phyloP scores from a whole-genome alignment of 1,140 invertebrate genomes.

The Drosophila varians region DNA sequence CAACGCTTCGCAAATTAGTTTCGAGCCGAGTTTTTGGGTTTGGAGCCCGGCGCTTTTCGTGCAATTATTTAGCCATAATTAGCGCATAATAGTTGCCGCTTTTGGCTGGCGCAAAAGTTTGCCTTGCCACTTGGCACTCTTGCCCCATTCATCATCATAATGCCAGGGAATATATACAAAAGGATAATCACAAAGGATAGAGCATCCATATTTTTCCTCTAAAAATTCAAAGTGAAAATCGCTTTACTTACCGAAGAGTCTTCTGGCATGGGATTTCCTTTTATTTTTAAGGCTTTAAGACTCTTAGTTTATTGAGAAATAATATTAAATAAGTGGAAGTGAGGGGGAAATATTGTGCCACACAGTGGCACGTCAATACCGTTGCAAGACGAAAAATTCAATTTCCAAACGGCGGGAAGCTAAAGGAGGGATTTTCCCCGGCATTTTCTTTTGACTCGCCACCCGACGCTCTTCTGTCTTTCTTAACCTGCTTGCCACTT shows the following conservation, averaged over 20 bases:
- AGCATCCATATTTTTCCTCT: no score
- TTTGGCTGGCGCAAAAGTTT: slow-evolving; percentile 35
- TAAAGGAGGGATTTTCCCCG: slow-evolving; percentile 37
- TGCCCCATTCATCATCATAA: slow-evolving; percentile 53
- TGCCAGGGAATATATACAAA: not conserved
- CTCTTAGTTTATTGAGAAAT: not conserved
- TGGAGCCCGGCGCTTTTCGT: slow-evolving; percentile 35
- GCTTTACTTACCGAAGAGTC: not conserved
- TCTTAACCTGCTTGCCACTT: not conserved
- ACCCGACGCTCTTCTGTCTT: slow-evolving; percentile 17
- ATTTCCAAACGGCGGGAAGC: slow-evolving; percentile 42
- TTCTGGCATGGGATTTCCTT: no score
- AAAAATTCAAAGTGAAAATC: not conserved
- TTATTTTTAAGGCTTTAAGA: no score
- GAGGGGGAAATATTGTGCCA: not conserved
- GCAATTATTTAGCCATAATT: slow-evolving; percentile 56
- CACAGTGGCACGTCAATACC: slow-evolving; percentile 51
- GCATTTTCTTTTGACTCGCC: slow-evolving; percentile 1
- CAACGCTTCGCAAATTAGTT: slow-evolving; percentile 46
- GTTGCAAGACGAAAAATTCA: slow-evolving; percentile 56
- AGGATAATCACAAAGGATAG: slow-evolving; percentile 43
- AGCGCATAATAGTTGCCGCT: slow-evolving; percentile 56
- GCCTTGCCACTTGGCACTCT: not conserved
- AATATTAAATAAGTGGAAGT: slow-evolving; percentile 1
- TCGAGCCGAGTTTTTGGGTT: slow-evolving; percentile 36